A percentile compares a stretch with the other conserved stretches of the same genome.
These are phyloP conservation scores for Aphrocallistes beatrix DNA, from an alignment of 37 sponge, comb jelly and placozoan species.

Conservation along the genomic window DNA sequence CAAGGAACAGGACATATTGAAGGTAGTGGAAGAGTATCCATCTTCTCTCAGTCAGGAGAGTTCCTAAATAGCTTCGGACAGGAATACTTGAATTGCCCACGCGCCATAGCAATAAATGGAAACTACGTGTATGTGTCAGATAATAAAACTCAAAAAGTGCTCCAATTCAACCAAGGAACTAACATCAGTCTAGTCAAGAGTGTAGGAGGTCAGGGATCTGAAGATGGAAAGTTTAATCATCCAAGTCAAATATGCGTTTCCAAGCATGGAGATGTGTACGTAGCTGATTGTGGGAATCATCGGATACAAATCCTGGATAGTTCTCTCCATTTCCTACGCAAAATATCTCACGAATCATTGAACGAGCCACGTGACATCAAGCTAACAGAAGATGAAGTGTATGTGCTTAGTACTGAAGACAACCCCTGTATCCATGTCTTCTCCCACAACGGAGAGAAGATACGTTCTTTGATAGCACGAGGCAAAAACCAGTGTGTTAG, in stretches of 20 bases:
- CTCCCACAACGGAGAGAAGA: not conserved
- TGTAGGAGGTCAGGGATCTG: not conserved
- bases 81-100: not conserved
- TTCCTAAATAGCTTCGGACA: not conserved
- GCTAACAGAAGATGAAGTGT: not conserved
- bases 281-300: not conserved
- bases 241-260: not conserved
- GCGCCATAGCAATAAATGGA: not conserved
- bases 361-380: not conserved
- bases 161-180: not conserved
- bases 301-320: not conserved
- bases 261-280: not conserved
- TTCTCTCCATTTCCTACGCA: not conserved
- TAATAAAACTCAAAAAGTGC: not conserved
- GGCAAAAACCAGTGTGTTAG: no score
- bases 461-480: no score
- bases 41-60: not conserved
- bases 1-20: no score
- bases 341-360: not conserved
- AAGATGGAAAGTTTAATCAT: not conserved
- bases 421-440: not conserved
- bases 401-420: not conserved
- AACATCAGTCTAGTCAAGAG: not conserved
- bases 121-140: not conserved
- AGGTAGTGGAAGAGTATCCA: not conserved